Evolutionary conservation across 2,113 vertebrate genomes (phyloP), one percentile per base, ranked within the genome.

Genomic region (Tachuris rubrigastra): DNA sequence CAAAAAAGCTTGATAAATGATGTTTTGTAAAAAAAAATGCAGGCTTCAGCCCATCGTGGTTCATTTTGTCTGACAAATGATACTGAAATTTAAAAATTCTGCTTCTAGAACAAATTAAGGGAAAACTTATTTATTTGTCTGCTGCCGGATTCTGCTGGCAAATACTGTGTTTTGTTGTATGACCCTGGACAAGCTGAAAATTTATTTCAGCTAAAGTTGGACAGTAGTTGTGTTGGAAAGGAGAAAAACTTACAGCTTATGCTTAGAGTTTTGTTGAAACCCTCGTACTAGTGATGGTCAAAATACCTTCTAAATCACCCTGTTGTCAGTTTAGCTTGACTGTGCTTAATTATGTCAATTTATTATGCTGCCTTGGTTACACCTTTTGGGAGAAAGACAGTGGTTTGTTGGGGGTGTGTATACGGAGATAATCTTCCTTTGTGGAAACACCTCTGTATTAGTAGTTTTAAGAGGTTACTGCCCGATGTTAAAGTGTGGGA

Each of bases 11-110:
- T 90, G 49, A 82, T 78, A 80, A 76, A 91, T 66, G 17, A 41
- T 73, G 30, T 12, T 41, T 11, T 58, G 4, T 59, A 16, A 23
- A 78, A 71, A 42, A 60, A 72, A 53, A n/a, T 14, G 21, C 41
- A 21, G 1, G 22, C 50, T 92, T 50, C 24, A 77, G 20, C 55
- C 59, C 46, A 58, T 79, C 31, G 52, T 74, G 12, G 20, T 77
- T 96, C 42, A 77, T 94, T 81, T 89, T 31, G 12, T 60, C 63
- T 94, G 84, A 87, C 53, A 39, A 80, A 58, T 91, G 68, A 74
- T 65, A 35, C 31, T 84, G 41, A 84, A 74, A 77, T 85, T 89
- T 89, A 19, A 85, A 50, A 93, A 75, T 50, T 60, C 35, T 84
- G 33, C 73, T 94, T 89, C 66, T 65, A 67, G 56, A 94, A 59